Evolutionary conservation across 1,140 invertebrate genomes (phyloP), one percentile per base, ranked within the genome.

Genomic region (Lutraria rhynchaena): DNA sequence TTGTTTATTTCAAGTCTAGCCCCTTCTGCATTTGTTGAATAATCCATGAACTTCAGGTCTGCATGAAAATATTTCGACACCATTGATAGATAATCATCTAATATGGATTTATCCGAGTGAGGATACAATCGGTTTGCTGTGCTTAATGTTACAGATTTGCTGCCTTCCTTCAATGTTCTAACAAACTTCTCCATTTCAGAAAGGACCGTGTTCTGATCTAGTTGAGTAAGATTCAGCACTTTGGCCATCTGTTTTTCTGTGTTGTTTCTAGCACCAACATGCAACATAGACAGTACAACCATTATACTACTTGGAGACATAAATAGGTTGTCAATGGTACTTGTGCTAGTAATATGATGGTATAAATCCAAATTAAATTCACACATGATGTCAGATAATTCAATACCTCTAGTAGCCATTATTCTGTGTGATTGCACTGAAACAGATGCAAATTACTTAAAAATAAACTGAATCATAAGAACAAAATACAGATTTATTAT

Each of bases 1-100:
- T 87, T 88, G 86, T 96, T 96, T n/a, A 96, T 94, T 0, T 88
- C 83, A 1, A 93, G 60, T 61, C 90, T 81, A 17, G 90, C 87
- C 63, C 83, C 86, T 13, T 80, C 63, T 19, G 86, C 53, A 15
- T 81, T 60, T 4, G 41, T 61, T 5, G 44, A 55, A 27, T 49
- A 74, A 51, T 81, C 58, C 60, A 74, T 41, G 5, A 24, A 35
- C 24, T 73, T 74, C 4, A 74, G 33, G 44, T 81, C 78, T n/a
- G 78, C 57, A 5, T 15, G 46, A 27, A 73, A 81, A 65, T 81
- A 41, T 53, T 81, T 51, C 1, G 31, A 15, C 1, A 63, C 58
- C 9, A 35, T 5, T 44, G 22, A 22, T 22, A 81, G 35, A 65
- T 73, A 81, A 3, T 63, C 37, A 7, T 63, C 35, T 1, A 74